Conservation (phyloP, 1,140 invertebrate genomes). For the Ridgeia piscesae region DNA sequence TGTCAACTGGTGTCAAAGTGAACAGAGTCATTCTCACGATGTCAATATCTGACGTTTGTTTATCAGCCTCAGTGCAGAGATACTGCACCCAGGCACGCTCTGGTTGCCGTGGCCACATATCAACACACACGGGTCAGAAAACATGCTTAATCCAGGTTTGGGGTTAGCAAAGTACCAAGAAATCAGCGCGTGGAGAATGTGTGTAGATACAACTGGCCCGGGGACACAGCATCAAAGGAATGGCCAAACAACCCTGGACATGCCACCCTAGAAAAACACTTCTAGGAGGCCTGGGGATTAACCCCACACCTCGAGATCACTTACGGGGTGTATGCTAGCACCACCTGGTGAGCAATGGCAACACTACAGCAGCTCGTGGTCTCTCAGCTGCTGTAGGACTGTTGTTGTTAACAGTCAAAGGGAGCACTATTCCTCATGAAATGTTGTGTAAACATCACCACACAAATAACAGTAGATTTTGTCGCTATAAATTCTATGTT, state of each 20-base stretch:
- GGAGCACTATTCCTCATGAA: no score
- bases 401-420: no score
- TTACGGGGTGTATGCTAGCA: no score
- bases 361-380: no score
- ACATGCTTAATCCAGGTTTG: neutral
- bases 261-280: neutral
- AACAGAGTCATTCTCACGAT: neutral
- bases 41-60: neutral
- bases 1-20: neutral
- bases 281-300: no score
- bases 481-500: no score
- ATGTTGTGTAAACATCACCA: no score
- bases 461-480: no score
- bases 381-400: no score
- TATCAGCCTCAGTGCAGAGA: neutral
- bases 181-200: neutral
- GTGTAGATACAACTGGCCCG: neutral
- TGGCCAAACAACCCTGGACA: neutral
- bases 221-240: neutral
- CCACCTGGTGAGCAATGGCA: no score
- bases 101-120: neutral
- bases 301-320: no score
- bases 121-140: neutral
- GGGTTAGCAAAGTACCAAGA: neutral
- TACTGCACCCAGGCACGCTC: neutral